A percentile compares a stretch with the other conserved stretches of the same genome.
These are phyloP conservation scores for Collichthys lucidus DNA, from an alignment of 2,113 vertebrate species.

Conservation along the genomic window DNA sequence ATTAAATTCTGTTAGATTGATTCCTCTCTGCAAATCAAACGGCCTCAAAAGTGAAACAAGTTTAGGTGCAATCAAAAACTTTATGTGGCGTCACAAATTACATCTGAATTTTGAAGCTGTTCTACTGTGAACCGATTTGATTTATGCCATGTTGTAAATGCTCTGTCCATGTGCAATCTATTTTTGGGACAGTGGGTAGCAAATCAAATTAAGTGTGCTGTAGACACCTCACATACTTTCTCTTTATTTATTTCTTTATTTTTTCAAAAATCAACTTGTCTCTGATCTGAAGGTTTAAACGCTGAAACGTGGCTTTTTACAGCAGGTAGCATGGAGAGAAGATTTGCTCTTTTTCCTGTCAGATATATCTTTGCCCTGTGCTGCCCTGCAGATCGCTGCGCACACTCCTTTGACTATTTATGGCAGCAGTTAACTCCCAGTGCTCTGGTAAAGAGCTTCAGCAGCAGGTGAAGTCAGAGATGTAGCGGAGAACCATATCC, in stretches of 20 bases:
- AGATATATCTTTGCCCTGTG: conserved; percentile 69
- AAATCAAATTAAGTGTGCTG: conserved; percentile 44
- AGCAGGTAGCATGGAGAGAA: conserved; percentile 66
- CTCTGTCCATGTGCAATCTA: conserved; percentile 33
- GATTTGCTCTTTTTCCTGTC: conserved; percentile 74
- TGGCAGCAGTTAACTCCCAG: conserved; percentile 77
- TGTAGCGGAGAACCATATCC: conserved; percentile 56
- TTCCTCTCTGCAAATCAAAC: background rate
- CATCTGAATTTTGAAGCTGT: conserved; percentile 1
- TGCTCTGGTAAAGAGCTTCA: conserved; percentile 80
- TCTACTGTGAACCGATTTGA: background rate
- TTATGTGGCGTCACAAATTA: background rate
- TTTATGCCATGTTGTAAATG: conserved; percentile 4
- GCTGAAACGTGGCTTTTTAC: conserved; percentile 56
- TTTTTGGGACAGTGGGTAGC: conserved; percentile 36
- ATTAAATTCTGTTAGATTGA: background rate
- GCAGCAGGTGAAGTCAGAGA: conserved; percentile 78
- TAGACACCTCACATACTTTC: conserved; percentile 30
- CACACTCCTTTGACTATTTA: conserved; percentile 76
- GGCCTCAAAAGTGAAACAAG: background rate
- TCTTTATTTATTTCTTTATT: conserved; percentile 26
- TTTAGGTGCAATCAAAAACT: background rate
- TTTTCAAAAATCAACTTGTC: conserved; percentile 23
- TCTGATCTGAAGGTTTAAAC: conserved; percentile 49
- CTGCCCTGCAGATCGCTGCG: conserved; percentile 59